Evolutionary conservation across 2,888 invertebrate species (phyloP).

Genomic region (Drosophila austrosaltans): DNA sequence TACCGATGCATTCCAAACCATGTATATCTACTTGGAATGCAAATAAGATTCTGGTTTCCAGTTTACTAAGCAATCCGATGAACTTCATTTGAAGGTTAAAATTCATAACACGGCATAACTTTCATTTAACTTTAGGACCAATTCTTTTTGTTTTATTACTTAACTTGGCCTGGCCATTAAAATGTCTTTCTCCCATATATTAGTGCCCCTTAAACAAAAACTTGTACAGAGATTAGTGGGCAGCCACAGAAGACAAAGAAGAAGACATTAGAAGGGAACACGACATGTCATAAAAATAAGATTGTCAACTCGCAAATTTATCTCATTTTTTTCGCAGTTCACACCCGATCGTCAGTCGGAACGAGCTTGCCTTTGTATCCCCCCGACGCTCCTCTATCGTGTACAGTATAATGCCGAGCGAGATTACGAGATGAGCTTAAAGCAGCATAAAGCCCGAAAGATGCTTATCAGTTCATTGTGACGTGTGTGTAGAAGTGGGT

Average conservation of each 20-base stretch:
- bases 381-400: slow-evolving; percentile 18
- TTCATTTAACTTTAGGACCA: slow-evolving; percentile 15
- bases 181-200: slow-evolving; percentile 24
- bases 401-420: slow-evolving; percentile 30
- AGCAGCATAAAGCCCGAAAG: slow-evolving; percentile 51
- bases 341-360: slow-evolving; percentile 24
- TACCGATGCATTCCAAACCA: no score
- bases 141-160: not conserved
- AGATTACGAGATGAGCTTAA: slow-evolving; percentile 47
- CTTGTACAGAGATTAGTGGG: slow-evolving; percentile 34
- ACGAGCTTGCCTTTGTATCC: not conserved
- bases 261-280: slow-evolving; percentile 3
- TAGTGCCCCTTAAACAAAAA: slow-evolving; percentile 8
- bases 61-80: not conserved
- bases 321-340: slow-evolving; percentile 11
- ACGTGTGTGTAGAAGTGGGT: slow-evolving; percentile 52
- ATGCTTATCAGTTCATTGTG: slow-evolving; percentile 65
- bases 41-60: not conserved
- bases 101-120: slow-evolving; percentile 1
- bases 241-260: not conserved
- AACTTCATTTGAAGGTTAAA: not conserved
- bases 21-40: not conserved
- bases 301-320: slow-evolving; percentile 9
- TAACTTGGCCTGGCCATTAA: slow-evolving; percentile 25
- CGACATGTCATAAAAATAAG: slow-evolving; percentile 2